A percentile compares a stretch with the other conserved stretches of the same genome.
Conservation (phyloP, 2,113 vertebrate genomes). For the Heteronetta atricapilla region DNA sequence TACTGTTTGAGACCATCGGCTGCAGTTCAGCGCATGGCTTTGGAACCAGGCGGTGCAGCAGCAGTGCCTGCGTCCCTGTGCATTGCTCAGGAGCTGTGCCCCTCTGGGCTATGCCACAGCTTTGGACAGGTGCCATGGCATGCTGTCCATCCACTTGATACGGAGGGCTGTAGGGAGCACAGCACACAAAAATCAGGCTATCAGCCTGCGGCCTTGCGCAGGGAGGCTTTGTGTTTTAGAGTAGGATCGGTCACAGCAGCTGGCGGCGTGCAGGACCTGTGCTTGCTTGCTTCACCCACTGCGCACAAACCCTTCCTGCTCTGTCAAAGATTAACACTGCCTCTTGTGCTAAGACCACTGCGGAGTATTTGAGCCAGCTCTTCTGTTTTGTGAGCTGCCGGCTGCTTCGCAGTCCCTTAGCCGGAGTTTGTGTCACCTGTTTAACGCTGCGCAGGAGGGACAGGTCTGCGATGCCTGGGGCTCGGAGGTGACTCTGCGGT, state of each 20-base stretch:
- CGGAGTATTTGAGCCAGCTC: background rate
- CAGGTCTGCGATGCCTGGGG: fast-evolving
- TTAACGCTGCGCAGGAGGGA: fast-evolving
- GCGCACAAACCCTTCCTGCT: fast-evolving
- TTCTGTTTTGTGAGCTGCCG: background rate
- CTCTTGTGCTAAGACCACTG: background rate
- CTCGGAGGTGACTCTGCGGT: background rate
- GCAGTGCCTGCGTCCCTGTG: fast-evolving
- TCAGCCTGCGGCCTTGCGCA: background rate
- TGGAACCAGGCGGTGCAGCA: background rate
- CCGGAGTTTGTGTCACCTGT: background rate
- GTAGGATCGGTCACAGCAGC: fast-evolving
- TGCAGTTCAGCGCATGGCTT: background rate
- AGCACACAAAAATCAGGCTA: background rate
- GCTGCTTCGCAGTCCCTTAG: background rate
- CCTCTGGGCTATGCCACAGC: background rate
- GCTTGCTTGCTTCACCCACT: background rate
- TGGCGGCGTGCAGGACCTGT: background rate
- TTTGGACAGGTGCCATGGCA: background rate
- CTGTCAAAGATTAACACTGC: background rate
- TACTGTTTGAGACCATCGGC: background rate
- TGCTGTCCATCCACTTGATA: background rate
- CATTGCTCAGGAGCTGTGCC: background rate
- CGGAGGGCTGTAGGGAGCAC: background rate
- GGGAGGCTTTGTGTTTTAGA: background rate